Conservation (phyloP, 2,113 vertebrate species). For the Cepphus grylle region DNA sequence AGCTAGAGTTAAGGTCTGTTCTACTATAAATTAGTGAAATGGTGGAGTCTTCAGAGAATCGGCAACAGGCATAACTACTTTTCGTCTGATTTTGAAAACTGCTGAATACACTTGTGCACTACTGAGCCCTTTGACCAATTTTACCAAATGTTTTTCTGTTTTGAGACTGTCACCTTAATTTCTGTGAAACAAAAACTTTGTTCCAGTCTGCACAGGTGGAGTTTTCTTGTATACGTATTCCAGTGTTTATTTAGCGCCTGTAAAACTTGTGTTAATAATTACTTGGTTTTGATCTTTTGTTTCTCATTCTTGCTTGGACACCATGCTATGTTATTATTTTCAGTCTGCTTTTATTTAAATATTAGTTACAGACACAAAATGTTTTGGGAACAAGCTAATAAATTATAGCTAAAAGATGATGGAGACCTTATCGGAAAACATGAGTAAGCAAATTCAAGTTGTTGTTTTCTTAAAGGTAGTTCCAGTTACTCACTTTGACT, state of each 20-base stretch:
- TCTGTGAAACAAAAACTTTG: not conserved
- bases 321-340: not conserved
- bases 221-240: not conserved
- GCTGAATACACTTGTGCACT: not conserved
- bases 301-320: not conserved
- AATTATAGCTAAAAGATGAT: not conserved
- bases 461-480: not conserved
- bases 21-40: not conserved
- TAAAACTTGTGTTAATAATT: not conserved
- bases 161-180: not conserved
- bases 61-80: not conserved
- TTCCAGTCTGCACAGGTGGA: not conserved
- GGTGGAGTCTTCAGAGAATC: not conserved
- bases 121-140: not conserved
- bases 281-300: not conserved
- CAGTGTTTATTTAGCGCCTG: not conserved
- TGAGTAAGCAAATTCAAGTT: not conserved
- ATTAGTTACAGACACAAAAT: not conserved
- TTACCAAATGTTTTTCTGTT: not conserved
- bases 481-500: not conserved
- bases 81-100: not conserved
- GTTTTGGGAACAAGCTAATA: not conserved
- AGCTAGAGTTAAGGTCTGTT: not conserved
- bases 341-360: not conserved
- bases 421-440: not conserved